Percentiles rank a stretch among this genome's conserved stretches.
Conservation (phyloP, 1,140 invertebrate species). For the Protaetia brevitarsis region DNA sequence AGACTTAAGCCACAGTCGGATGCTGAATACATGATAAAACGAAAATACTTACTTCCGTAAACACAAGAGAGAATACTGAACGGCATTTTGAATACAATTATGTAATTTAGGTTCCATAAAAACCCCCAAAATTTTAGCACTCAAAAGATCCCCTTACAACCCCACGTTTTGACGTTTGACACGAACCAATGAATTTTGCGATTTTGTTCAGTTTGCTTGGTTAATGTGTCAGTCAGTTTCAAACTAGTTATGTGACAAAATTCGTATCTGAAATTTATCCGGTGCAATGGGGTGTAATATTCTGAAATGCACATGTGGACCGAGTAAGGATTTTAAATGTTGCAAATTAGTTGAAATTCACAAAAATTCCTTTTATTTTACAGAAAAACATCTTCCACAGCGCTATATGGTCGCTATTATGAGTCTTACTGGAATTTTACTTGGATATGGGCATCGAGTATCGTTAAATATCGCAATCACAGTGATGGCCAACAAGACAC, state of each 20-base stretch:
- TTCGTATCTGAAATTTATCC: background rate
- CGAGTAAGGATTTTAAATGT: background rate
- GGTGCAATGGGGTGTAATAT: background rate
- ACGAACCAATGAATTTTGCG: background rate
- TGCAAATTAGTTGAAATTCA: background rate
- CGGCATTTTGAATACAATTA: background rate
- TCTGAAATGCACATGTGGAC: background rate
- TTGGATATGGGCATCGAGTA: conserved; percentile 9
- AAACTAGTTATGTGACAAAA: too few relatives aligned
- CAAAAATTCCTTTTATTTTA: background rate
- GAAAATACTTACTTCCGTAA: conserved; percentile 14
- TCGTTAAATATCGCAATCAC: conserved; percentile 2
- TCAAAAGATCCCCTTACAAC: background rate
- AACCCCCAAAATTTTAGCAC: background rate
- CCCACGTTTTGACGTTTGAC: background rate
- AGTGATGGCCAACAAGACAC: background rate
- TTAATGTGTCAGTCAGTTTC: too few relatives aligned
- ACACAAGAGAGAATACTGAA: background rate
- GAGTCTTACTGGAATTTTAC: background rate
- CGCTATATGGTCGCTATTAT: background rate
- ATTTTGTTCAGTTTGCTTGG: background rate
- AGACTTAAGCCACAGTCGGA: too few relatives aligned
- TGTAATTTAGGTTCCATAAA: background rate
- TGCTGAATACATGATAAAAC: too few relatives aligned
- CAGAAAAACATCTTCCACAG: background rate